phyloP scores from a whole-genome alignment of 23 tunicate species.

The Ascidia mentula region DNA sequence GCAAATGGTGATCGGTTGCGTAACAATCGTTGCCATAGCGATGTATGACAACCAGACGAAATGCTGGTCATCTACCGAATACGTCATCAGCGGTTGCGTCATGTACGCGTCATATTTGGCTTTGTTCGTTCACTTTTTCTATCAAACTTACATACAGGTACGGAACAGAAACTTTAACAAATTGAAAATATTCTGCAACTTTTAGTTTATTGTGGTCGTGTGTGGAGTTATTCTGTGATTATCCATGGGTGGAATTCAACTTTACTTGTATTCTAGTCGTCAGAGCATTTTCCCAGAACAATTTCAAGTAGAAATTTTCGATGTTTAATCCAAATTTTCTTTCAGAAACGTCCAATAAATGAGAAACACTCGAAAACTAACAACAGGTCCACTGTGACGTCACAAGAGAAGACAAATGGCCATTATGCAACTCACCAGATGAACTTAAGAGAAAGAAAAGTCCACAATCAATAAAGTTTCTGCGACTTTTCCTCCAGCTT shows the following conservation, averaged over 20 bases:
- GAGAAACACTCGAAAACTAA: background rate
- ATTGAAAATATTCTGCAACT: too few relatives aligned
- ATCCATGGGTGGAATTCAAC: background rate
- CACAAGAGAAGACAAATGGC: background rate
- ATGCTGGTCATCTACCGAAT: constrained; percentile 30
- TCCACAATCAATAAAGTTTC: background rate
- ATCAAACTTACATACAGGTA: constrained; percentile 33
- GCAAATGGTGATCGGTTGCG: constrained; percentile 81
- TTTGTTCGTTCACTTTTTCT: constrained; percentile 71
- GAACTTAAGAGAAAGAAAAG: background rate
- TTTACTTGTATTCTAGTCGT: background rate
- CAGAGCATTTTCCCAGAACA: background rate
- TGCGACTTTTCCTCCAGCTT: too few relatives aligned
- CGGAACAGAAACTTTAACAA: background rate
- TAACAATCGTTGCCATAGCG: constrained; percentile 5
- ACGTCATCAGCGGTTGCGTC: constrained; percentile 36
- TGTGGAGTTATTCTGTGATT: background rate
- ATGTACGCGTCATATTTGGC: constrained; percentile 79
- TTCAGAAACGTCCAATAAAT: background rate
- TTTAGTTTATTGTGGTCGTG: too few relatives aligned
- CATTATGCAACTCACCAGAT: background rate
- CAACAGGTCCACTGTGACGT: background rate
- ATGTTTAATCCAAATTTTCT: background rate
- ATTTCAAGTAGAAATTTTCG: background rate
- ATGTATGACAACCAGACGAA: constrained; percentile 4